These are phyloP conservation scores for Pelecanus crispus DNA, from an alignment of 2,113 vertebrate genomes.

Conservation along the genomic window DNA sequence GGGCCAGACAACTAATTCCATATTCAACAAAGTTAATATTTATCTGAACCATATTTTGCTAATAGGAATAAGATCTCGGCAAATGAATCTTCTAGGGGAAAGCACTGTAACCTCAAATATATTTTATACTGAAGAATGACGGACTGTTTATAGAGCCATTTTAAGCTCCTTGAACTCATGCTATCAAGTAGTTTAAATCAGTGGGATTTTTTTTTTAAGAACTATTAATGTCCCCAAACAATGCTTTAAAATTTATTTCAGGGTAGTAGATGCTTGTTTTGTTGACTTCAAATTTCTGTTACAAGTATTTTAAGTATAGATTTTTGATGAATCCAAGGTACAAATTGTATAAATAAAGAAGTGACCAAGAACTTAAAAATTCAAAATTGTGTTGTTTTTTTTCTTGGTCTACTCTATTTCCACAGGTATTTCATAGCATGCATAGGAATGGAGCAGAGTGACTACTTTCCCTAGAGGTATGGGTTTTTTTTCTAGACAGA, in stretches of 20 bases:
- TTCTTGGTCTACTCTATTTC: background rate
- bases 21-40: background rate
- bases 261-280: background rate
- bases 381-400: background rate
- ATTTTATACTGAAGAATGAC: background rate
- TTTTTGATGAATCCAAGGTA: background rate
- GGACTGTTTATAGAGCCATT: background rate
- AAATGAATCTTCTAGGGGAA: background rate
- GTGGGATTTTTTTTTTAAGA: background rate
- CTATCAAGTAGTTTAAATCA: background rate
- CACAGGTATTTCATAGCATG: background rate
- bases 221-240: background rate
- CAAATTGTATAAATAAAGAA: fast-evolving
- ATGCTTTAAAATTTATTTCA: background rate
- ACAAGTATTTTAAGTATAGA: background rate
- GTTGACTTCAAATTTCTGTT: background rate
- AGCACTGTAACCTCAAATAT: background rate
- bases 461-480: background rate
- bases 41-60: background rate
- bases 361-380: background rate
- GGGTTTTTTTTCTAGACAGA: background rate
- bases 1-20: background rate
- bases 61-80: background rate
- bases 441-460: background rate
- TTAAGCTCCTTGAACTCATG: background rate